Conservation (phyloP, 2,113 vertebrate genomes). For the Myotis brandtii region DNA sequence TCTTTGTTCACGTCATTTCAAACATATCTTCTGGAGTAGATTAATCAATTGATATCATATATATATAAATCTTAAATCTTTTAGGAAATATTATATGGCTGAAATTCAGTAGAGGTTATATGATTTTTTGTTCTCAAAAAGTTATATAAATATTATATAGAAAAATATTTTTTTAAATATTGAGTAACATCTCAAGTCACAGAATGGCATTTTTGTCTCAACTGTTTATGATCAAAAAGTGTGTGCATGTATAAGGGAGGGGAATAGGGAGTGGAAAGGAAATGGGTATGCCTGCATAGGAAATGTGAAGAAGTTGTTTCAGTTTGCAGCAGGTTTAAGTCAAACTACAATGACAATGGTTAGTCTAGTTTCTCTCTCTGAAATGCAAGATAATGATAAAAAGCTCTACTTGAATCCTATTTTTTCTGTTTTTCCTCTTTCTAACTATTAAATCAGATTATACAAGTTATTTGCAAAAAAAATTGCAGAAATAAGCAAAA, state of each 20-base stretch:
- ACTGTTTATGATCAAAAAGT: neutral
- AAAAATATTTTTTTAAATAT: neutral
- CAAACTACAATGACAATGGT: neutral
- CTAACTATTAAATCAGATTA: neutral
- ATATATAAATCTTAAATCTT: neutral
- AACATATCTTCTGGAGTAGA: neutral
- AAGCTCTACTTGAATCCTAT: neutral
- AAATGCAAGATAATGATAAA: neutral
- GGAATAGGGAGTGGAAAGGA: neutral
- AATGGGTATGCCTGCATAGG: neutral
- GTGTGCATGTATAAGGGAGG: neutral
- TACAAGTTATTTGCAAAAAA: neutral
- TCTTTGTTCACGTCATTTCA: neutral
- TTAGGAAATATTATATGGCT: neutral
- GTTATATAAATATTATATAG: neutral
- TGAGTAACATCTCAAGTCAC: neutral
- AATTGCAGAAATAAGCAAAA: neutral
- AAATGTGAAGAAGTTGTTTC: neutral
- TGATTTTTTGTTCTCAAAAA: neutral
- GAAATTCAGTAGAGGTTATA: neutral
- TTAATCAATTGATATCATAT: neutral
- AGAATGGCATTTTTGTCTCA: neutral
- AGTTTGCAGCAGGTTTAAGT: neutral
- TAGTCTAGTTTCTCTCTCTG: neutral
- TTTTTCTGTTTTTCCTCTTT: neutral